These are phyloP conservation scores for Austrofundulus limnaeus DNA, from an alignment of 2,113 vertebrate species.

Conservation along the genomic window DNA sequence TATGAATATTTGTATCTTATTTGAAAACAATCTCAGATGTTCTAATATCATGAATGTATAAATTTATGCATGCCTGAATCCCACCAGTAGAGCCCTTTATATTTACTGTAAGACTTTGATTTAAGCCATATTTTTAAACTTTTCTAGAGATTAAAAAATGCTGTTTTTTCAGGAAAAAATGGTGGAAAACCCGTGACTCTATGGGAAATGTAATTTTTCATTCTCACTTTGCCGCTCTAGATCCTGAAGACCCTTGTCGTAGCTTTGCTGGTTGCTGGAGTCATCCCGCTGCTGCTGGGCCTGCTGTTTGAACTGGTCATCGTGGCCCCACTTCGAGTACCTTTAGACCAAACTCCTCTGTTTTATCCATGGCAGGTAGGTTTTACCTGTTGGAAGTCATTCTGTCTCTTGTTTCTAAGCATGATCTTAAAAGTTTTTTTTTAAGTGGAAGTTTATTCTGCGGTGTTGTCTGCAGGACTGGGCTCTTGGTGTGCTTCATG, in stretches of 20 bases:
- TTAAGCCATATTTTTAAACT: too few relatives aligned
- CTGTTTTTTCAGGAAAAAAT: too few relatives aligned
- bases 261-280: constrained; percentile 91
- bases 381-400: background rate
- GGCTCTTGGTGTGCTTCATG: constrained; percentile 98
- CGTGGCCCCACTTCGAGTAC: constrained; percentile 94
- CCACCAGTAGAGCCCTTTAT: too few relatives aligned
- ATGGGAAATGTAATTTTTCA: background rate
- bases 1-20: too few relatives aligned
- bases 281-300: constrained; percentile 92
- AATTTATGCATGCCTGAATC: too few relatives aligned
- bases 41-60: too few relatives aligned
- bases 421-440: background rate
- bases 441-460: constrained; percentile 1
- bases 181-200: too few relatives aligned
- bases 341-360: constrained; percentile 96
- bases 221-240: constrained; percentile 60
- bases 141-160: too few relatives aligned
- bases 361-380: constrained; percentile 99
- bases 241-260: constrained; percentile 97
- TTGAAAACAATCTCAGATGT: too few relatives aligned
- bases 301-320: constrained; percentile 96
- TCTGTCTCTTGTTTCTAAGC: background rate
- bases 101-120: too few relatives aligned
- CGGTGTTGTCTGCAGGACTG: constrained; percentile 83